Conservation (phyloP, 2,797 vertebrate genomes). For the Cirrhinus mrigala region DNA sequence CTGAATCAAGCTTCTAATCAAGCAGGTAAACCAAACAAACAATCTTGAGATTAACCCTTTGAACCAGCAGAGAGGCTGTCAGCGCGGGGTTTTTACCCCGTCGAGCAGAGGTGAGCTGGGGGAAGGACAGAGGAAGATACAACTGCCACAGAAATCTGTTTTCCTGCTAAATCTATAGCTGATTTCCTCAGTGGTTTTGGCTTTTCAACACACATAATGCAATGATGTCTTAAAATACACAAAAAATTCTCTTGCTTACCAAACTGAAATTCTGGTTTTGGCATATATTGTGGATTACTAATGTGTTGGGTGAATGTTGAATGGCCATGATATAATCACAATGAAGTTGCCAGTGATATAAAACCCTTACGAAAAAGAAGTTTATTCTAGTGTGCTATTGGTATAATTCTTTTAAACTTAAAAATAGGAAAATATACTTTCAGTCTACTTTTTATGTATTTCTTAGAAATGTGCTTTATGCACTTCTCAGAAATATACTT, state of each 20-base stretch:
- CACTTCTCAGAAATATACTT: too few species aligned
- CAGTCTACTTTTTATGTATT: too few species aligned
- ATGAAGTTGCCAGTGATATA: background rate
- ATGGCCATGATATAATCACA: background rate
- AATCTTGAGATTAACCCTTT: slow-evolving; percentile 47
- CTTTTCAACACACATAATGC: background rate
- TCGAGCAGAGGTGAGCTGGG: slow-evolving; percentile 1
- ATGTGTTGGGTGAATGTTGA: background rate
- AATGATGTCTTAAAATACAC: background rate
- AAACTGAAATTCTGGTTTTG: background rate
- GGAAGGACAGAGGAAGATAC: background rate
- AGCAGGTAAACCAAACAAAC: slow-evolving; percentile 43
- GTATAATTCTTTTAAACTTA: too few species aligned
- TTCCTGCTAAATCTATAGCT: background rate
- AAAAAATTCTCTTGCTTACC: background rate
- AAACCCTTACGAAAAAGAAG: background rate
- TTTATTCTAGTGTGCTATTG: too few species aligned
- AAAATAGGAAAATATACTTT: too few species aligned
- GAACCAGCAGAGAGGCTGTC: slow-evolving; percentile 8
- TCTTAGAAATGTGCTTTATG: too few species aligned
- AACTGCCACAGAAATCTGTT: background rate
- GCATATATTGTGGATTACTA: background rate
- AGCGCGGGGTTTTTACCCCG: slow-evolving; percentile 2
- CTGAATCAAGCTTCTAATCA: slow-evolving; percentile 3
- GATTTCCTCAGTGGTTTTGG: background rate